Percentiles rank a stretch among this genome's conserved stretches.
These are phyloP conservation scores for Acanthopleura granulata DNA, from an alignment of 2,888 invertebrate genomes.

Conservation along the genomic window DNA sequence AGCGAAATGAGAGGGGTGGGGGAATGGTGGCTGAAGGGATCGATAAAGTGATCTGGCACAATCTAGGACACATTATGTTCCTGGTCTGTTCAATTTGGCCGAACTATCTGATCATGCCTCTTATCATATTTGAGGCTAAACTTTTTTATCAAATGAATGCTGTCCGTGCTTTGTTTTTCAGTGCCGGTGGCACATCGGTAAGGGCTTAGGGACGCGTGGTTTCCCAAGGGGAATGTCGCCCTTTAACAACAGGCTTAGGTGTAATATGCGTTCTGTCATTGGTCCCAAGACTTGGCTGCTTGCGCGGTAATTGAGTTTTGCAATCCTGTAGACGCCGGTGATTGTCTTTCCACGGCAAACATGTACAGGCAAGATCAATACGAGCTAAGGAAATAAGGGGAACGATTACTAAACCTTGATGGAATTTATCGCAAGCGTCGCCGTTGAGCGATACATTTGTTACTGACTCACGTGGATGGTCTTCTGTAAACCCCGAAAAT, in stretches of 20 bases:
- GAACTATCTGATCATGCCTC: not conserved
- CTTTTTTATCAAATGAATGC: conserved; percentile 9
- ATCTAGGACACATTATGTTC: too few relatives aligned
- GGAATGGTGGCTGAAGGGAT: not conserved
- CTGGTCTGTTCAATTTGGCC: not conserved
- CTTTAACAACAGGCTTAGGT: not conserved
- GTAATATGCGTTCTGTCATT: not conserved
- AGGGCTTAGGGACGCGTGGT: not conserved
- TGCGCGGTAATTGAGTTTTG: conserved; percentile 6
- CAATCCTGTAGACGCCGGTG: not conserved
- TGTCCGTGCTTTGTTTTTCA: conserved; percentile 7
- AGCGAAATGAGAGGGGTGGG: too few relatives aligned
- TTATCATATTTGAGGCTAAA: conserved; percentile 9
- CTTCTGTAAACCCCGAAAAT: too few relatives aligned
- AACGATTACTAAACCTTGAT: not conserved
- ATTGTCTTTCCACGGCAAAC: conserved; percentile 15
- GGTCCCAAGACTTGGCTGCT: not conserved
- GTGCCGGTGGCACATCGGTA: not conserved
- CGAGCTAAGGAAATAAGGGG: not conserved
- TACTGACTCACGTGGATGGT: too few relatives aligned
- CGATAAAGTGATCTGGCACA: not conserved
- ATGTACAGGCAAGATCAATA: conserved; percentile 2
- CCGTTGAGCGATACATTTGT: too few relatives aligned
- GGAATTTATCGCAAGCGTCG: too few relatives aligned
- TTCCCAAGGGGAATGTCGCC: not conserved